Base-by-base conservation (phyloP, 2,797 vertebrate genomes). In the Presbytis comata region DNA sequence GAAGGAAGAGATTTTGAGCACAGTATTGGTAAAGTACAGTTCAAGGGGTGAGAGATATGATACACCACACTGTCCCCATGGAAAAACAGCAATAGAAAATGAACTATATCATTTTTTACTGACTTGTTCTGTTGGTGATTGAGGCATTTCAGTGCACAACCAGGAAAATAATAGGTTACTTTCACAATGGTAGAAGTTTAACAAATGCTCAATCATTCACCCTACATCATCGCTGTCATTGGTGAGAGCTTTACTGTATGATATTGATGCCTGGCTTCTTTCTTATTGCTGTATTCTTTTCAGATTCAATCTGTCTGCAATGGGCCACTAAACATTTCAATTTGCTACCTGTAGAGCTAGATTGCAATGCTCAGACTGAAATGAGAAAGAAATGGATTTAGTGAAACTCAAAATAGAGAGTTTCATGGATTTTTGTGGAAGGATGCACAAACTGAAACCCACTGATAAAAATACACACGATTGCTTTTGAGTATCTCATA, bases 291-390 rank as follows among this genome's bases (percentile, higher is more conserved):
- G 46, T 98, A 98, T 98, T 98, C 99, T 98, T 99, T 99, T 99
- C 99, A 98, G 99, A 99, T 99, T 99, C 99, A 98, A 98, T 99
- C 99, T 99, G 98, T 98, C 97, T 64, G 98, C 98, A 98, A 39
- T 97, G 98, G 98, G 96, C 98, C 98, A 98, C 98, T 98, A 99
- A 99, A 98, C 99, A 98, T 99, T 99, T 99, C 99, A 99, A 98
- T 99, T 98, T 99, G 98, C 99, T 99, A 98, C 98, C 99, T 98
- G 97, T 96, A 97, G 98, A 98, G 99, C 91, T 92, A 97, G 98
- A 99, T 97, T 97, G 98, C 98, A 98, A 98, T 79, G 84, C 98
- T 98, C 83, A 89, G 91, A 96, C 97, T 98, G 50, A 97, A 98
- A 98, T 97, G 96, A 98, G 97, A 85, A 97, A 91, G 97, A 96